Percentiles rank a stretch among this genome's conserved stretches.
phyloP scores from a whole-genome alignment of 2,888 invertebrate species.

The Fabriciana adippe region DNA sequence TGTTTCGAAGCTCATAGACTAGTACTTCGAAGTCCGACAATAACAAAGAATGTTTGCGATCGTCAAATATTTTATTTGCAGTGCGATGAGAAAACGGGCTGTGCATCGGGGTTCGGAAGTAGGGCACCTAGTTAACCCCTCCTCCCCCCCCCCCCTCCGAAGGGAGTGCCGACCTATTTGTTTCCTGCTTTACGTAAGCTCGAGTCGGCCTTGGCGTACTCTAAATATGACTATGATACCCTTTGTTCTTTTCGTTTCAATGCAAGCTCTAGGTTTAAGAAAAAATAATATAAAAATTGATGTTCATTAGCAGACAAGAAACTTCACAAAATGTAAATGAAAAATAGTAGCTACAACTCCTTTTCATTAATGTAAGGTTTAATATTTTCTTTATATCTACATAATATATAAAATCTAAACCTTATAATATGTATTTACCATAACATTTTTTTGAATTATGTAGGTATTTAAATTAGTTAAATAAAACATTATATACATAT shows the following conservation, averaged over 20 bases:
- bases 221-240: conserved; percentile 39
- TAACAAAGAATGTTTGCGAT: conserved; percentile 10
- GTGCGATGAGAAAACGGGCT: conserved; percentile 49
- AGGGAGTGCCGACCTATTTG: conserved; percentile 64
- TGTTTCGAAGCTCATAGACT: no score
- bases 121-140: conserved; percentile 66
- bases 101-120: conserved; percentile 52
- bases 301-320: neutral
- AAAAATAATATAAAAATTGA: neutral
- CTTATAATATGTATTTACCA: no score
- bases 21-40: neutral
- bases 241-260: conserved; percentile 24
- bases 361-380: no score
- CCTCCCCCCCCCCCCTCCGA: conserved; percentile 40
- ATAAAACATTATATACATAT: neutral
- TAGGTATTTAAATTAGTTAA: no score
- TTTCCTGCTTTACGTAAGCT: conserved; percentile 61
- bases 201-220: conserved; percentile 43
- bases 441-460: no score
- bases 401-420: no score
- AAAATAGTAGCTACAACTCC: neutral
- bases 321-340: neutral
- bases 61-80: conserved; percentile 53
- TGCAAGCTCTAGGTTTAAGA: conserved; percentile 1
- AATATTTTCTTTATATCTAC: no score